Evolutionary conservation across 2,113 vertebrate species (phyloP), one percentile per base, ranked within the genome.

Genomic region (Melanotaenia duboulayi): DNA sequence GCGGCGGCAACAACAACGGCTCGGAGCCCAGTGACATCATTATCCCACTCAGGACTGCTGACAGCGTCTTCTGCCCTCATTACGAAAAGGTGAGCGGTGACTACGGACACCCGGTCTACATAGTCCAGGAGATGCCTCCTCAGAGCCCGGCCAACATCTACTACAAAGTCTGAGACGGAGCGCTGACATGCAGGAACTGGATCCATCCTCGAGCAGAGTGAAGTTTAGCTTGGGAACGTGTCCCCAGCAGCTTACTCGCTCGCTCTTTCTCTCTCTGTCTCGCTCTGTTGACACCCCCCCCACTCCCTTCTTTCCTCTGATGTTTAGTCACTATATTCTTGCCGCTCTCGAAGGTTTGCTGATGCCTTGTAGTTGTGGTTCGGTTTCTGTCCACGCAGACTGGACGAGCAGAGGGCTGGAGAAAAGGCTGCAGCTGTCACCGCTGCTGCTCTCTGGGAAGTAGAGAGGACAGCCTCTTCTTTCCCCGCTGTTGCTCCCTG

Each of bases 11-110:
- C 95, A 97, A 96, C 93, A 97, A 96, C 68, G 97, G 98, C 94
- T 99, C 97, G 2, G 98, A 99, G 93, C 98, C 98, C 88, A 99
- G 98, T 81, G 97, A 99, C 96, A 98, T 99, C 95, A 99, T 99
- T 94, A 99, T 99, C 93, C 98, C 98, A 58, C 92, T 99, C 91
- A 95, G 97, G 96, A 98, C 98, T 95, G 98, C 97, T 85, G 98
- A 99, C 95, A 97, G 97, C 87, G 98, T 98, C 66, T 99, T 99
- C 96, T 99, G 98, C 88, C 98, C 98, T 11, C 98, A 99, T 93
- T 99, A 99, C 83, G 97, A 99, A 94, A 99, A 99, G 90, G 98
- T 99, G 83, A 99, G 98, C 84, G 98, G 98, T 25, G 98, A 99
- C 90, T 99, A 99, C 83, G 97, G 98, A 91, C 98, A 99, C 92